Evolutionary conservation across 2,797 vertebrate species (phyloP), one percentile per base, ranked within the genome.

Genomic region (Varecia variegata): DNA sequence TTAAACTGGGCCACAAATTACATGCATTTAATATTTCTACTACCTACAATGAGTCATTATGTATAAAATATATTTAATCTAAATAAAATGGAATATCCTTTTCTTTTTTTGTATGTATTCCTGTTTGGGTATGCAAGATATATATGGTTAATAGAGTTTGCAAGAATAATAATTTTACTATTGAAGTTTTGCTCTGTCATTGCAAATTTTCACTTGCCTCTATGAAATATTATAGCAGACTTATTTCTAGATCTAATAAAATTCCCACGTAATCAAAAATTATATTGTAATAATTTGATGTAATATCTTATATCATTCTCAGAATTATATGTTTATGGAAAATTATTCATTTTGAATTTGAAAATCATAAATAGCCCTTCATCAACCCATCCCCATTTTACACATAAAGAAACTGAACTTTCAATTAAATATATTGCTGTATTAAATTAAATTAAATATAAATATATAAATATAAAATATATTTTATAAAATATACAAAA

Each of bases 301-400:
- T 73, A 62, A 50, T 62, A 43, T 52, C 50, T 4, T 10, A 17
- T 88, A 56, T 45, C 47, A 58, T 65, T 94, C 25, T 80, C 58
- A 77, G 52, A 88, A 80, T 93, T 76, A n/a, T 62, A 3, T 76
- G 20, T 25, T 82, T 50, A 1, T 70, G 62, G 54, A 79, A 5
- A 82, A 68, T 65, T 84, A 79, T 47, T 95, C 40, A 68, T 92
- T 96, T 96, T 92, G 84, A 70, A 67, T 91, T 62, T 88, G 38
- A 91, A 90, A 68, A 79, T n/a, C 67, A 15, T 32, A 58, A 11
- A 20, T 50, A 81, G 18, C 58, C 30, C 18, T 81, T 90, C 23
- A 50, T 45, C 38, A 88, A 21, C 27, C 21, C 23, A 76, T 43
- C 40, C 2, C 30, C 4, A 23, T 18, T 80, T 92, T 62, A 77